Percentiles rank a stretch among this genome's conserved stretches.
These are phyloP conservation scores for Vanessa atalanta DNA, from an alignment of 1,140 invertebrate genomes.

Conservation along the genomic window DNA sequence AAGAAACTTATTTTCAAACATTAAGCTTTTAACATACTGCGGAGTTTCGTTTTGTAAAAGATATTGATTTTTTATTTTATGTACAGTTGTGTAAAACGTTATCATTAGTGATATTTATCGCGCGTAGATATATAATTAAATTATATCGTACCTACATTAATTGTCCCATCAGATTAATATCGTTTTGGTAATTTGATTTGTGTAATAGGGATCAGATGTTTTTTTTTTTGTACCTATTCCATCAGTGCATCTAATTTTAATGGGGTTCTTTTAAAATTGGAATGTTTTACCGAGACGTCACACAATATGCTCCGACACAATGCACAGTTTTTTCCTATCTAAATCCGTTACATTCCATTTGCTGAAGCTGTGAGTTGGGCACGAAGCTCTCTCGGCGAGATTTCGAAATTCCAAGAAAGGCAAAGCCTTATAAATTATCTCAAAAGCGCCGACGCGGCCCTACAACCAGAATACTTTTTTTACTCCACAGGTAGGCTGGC, in stretches of 20 bases:
- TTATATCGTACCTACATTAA: not conserved
- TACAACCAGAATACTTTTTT: conserved; percentile 78
- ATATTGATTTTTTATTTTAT: conserved; percentile 5
- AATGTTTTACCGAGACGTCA: conserved; percentile 30
- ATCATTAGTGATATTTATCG: not conserved
- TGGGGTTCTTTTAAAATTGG: conserved; percentile 24
- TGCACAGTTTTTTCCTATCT: conserved; percentile 68
- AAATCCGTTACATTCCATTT: conserved; percentile 79
- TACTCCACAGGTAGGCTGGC: conserved; percentile 78
- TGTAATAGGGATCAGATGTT: too few relatives aligned
- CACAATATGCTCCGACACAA: conserved; percentile 59
- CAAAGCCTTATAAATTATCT: conserved; percentile 80
- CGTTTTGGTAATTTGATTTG: not conserved
- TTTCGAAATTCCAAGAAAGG: conserved; percentile 80
- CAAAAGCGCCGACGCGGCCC: conserved; percentile 78
- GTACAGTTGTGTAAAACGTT: conserved; percentile 5
- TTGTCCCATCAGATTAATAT: not conserved
- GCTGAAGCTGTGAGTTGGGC: conserved; percentile 62
- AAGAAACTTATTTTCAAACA: conserved; percentile 33
- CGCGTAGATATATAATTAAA: not conserved
- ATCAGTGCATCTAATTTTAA: conserved; percentile 13
- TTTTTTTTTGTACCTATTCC: too few relatives aligned
- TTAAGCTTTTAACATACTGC: conserved; percentile 22
- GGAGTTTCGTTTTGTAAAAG: not conserved
- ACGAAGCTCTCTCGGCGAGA: conserved; percentile 69